Conservation (phyloP, 1,140 invertebrate genomes). For the Macrotrachela quadricornifera region DNA sequence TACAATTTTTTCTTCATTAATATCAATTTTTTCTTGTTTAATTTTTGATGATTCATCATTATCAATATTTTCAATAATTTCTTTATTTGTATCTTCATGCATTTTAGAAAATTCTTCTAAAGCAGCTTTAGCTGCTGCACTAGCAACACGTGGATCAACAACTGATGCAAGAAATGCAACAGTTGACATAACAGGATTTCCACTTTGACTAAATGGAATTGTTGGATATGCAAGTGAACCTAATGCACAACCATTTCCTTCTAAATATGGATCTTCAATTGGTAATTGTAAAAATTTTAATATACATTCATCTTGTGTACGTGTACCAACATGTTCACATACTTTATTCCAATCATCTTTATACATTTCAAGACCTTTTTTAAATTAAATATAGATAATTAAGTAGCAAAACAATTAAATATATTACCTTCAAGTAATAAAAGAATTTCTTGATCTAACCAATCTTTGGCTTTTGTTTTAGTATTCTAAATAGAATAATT, state of each 20-base stretch:
- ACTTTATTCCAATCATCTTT: constrained; percentile 98
- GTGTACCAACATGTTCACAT: constrained; percentile 74
- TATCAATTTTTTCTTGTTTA: constrained; percentile 28
- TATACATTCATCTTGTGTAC: constrained; percentile 97
- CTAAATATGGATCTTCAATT: constrained; percentile 79
- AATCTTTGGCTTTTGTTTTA: constrained; percentile 62
- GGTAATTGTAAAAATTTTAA: constrained; percentile 85
- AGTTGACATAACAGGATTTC: constrained; percentile 98
- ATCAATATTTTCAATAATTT: constrained; percentile 49
- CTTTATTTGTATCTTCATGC: constrained; percentile 43
- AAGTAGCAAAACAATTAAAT: too few species aligned
- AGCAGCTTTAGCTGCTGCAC: constrained; percentile 84
- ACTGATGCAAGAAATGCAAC: constrained; percentile 94
- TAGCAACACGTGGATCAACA: constrained; percentile 85
- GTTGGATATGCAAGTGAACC: constrained; percentile 90
- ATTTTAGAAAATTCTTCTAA: constrained; percentile 65
- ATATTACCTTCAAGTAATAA: constrained; percentile 55
- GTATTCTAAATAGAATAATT: constrained; percentile 24
- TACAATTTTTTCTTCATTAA: neutral
- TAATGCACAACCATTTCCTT: constrained; percentile 47
- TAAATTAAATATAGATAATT: too few species aligned
- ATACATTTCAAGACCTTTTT: constrained; percentile 59
- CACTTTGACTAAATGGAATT: constrained; percentile 76
- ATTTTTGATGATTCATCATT: constrained; percentile 43
- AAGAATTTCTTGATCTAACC: constrained; percentile 95